These are phyloP conservation scores for Corvus cornix DNA, from an alignment of 2,113 vertebrate genomes.

Conservation along the genomic window DNA sequence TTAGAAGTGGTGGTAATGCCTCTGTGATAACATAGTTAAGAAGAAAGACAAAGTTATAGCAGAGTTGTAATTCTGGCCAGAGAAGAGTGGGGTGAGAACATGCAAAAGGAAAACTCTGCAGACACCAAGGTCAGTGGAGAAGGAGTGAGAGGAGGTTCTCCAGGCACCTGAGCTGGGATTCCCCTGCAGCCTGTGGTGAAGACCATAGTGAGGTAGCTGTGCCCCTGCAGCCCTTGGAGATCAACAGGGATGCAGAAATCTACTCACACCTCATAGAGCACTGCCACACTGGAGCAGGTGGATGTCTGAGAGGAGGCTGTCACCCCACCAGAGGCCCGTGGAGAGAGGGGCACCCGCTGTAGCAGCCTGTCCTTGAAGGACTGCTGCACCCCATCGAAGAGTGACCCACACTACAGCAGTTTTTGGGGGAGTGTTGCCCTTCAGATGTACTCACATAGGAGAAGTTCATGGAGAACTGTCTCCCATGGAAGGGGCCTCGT, in stretches of 20 bases:
- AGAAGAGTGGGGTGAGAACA: neutral
- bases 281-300: neutral
- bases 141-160: neutral
- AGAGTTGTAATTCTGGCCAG: fast-evolving
- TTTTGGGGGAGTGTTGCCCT: no score
- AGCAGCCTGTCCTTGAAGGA: neutral
- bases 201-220: neutral
- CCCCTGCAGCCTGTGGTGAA: no score
- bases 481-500: fast-evolving
- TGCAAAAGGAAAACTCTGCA: neutral
- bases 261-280: neutral
- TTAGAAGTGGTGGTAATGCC: fast-evolving
- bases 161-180: neutral
- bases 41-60: neutral
- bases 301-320: neutral
- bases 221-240: neutral
- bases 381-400: neutral
- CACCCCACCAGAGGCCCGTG: no score
- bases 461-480: neutral
- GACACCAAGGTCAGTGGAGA: no score
- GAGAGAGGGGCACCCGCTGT: fast-evolving
- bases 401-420: no score
- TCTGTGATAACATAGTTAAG: neutral
- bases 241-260: fast-evolving
- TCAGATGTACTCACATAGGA: fast-evolving